Percentiles rank a stretch among this genome's conserved stretches.
Evolutionary conservation across 1,140 invertebrate genomes (phyloP).

Genomic region (Tigriopus japonicus): DNA sequence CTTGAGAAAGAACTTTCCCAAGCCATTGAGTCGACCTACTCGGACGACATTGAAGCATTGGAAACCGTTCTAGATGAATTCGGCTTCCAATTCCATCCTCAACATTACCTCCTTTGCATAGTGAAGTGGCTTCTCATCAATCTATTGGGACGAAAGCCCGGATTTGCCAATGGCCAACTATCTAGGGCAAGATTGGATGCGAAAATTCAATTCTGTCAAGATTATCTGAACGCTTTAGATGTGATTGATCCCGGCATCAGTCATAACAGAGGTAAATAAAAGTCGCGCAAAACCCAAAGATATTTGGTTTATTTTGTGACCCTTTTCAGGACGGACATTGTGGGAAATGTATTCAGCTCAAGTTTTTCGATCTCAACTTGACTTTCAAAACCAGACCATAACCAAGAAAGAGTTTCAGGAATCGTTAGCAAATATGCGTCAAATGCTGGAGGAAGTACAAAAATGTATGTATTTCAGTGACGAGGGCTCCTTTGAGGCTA

Average conservation of each 20-base stretch:
- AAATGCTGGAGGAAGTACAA: background rate
- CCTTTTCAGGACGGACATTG: background rate
- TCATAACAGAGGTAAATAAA: background rate
- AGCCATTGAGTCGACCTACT: background rate
- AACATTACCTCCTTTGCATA: background rate
- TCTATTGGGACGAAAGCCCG: background rate
- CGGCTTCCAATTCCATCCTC: background rate
- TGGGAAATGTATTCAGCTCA: constrained; percentile 1
- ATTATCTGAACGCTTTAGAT: background rate
- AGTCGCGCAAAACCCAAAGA: background rate
- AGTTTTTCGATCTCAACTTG: background rate
- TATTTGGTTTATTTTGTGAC: background rate
- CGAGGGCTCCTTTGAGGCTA: background rate
- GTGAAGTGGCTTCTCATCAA: background rate
- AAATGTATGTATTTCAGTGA: background rate
- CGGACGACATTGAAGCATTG: background rate
- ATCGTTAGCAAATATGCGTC: background rate
- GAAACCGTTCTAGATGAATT: background rate
- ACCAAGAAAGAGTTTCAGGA: background rate
- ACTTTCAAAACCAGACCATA: background rate
- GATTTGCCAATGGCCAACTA: background rate
- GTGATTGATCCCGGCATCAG: background rate
- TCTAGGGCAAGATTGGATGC: background rate
- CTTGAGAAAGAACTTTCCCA: background rate
- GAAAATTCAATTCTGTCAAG: background rate